Conservation (phyloP, 1,140 invertebrate genomes). For the Hormaphis cornu region DNA sequence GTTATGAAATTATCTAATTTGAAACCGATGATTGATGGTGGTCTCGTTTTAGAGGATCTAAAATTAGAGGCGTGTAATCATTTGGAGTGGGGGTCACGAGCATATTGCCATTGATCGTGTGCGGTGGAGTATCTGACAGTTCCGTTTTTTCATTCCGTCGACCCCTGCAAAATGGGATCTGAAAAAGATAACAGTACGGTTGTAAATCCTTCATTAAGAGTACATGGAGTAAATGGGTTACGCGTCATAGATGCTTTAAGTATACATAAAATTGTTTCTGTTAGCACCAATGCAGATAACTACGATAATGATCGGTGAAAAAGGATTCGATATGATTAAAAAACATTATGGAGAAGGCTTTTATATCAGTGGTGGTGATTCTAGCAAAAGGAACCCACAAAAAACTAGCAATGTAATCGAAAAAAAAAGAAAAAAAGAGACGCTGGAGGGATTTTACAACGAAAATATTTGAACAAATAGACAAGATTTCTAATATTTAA, state of each 20-base stretch:
- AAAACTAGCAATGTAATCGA: too few species aligned
- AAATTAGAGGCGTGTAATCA: slow-evolving; percentile 51
- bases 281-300: slow-evolving; percentile 59
- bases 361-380: too few species aligned
- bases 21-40: slow-evolving; percentile 40
- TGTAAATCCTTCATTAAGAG: slow-evolving; percentile 50
- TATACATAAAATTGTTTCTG: slow-evolving; percentile 49
- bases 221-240: slow-evolving; percentile 50
- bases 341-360: slow-evolving; percentile 37
- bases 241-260: slow-evolving; percentile 62
- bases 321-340: slow-evolving; percentile 55
- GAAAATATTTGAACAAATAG: too few species aligned
- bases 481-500: too few species aligned
- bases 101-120: slow-evolving; percentile 69
- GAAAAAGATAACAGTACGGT: slow-evolving; percentile 48
- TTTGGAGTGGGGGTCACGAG: slow-evolving; percentile 51
- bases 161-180: slow-evolving; percentile 57
- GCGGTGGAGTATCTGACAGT: slow-evolving; percentile 44
- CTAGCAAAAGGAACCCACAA: too few species aligned
- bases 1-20: slow-evolving; percentile 38
- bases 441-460: too few species aligned
- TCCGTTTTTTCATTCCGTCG: slow-evolving; percentile 50
- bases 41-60: slow-evolving; percentile 51
- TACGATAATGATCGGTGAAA: slow-evolving; percentile 60
- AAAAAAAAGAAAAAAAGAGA: too few species aligned